phyloP scores from a whole-genome alignment of 2,888 invertebrate genomes.

The Neoascia interrupta region DNA sequence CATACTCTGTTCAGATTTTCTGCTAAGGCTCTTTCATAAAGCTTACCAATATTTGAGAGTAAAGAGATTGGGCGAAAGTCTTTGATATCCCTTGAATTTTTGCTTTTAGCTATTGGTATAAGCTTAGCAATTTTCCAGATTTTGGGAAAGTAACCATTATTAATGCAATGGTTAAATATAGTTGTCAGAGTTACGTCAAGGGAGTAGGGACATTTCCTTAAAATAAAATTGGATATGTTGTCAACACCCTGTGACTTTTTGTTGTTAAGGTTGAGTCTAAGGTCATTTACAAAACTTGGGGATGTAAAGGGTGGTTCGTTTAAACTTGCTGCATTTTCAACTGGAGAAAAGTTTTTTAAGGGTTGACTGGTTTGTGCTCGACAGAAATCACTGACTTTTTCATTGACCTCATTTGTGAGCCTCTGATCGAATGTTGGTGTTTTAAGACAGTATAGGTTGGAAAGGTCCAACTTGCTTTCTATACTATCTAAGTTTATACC shows the following conservation, averaged over 20 bases:
- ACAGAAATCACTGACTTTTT: background rate
- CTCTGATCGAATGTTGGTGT: background rate
- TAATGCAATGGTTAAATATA: slow-evolving; percentile 7
- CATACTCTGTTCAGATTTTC: background rate
- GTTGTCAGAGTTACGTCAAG: background rate
- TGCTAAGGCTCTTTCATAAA: no score
- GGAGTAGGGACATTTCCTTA: slow-evolving; percentile 1
- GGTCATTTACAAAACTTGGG: background rate
- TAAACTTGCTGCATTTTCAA: background rate
- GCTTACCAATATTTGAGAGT: background rate
- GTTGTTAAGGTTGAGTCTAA: background rate
- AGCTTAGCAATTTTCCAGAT: no score
- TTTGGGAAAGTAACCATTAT: no score
- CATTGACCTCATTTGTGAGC: background rate
- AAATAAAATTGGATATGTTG: slow-evolving; percentile 3
- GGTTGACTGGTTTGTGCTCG: background rate
- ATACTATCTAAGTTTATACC: background rate
- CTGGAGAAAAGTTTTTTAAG: background rate
- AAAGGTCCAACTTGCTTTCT: background rate
- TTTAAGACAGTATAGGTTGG: background rate
- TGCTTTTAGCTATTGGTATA: background rate
- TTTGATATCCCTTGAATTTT: background rate
- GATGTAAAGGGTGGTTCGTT: slow-evolving; percentile 1
- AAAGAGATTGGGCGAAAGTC: slow-evolving; percentile 4
- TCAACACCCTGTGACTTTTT: slow-evolving; percentile 4